These are phyloP conservation scores for Halcyon smyrnensis DNA, from an alignment of 2,797 vertebrate species.

Conservation along the genomic window DNA sequence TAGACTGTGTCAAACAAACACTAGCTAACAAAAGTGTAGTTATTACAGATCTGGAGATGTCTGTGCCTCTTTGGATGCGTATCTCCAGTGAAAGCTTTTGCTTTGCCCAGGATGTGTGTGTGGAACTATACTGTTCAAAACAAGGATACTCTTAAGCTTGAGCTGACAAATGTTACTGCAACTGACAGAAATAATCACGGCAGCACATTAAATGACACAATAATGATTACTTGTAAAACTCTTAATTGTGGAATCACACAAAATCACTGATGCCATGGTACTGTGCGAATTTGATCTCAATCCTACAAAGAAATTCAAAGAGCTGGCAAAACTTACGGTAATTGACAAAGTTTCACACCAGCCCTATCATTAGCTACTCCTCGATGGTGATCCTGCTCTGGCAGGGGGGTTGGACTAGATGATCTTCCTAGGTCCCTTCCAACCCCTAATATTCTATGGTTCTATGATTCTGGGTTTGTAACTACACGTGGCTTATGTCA, in stretches of 20 bases:
- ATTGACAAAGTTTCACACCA: neutral
- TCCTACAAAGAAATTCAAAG: neutral
- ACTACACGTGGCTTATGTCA: neutral
- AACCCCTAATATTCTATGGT: no score
- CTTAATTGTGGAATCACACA: neutral
- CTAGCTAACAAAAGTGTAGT: neutral
- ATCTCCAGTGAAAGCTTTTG: neutral
- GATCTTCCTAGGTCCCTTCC: no score
- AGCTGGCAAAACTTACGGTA: neutral
- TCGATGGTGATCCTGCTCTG: neutral
- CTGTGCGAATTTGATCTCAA: neutral
- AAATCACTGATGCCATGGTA: neutral
- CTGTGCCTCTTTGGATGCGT: rapidly evolving
- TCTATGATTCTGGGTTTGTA: neutral
- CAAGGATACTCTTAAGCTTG: neutral
- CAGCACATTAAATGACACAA: neutral
- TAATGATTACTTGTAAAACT: neutral
- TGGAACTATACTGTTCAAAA: neutral
- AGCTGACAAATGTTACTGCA: neutral
- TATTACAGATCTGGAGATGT: neutral
- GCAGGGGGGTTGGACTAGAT: no score
- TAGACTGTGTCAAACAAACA: neutral
- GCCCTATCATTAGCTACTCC: neutral
- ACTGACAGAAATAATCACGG: neutral
- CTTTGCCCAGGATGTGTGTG: neutral